phyloP scores from a whole-genome alignment of 1,140 invertebrate genomes.

The Trinorchestia longiramus region DNA sequence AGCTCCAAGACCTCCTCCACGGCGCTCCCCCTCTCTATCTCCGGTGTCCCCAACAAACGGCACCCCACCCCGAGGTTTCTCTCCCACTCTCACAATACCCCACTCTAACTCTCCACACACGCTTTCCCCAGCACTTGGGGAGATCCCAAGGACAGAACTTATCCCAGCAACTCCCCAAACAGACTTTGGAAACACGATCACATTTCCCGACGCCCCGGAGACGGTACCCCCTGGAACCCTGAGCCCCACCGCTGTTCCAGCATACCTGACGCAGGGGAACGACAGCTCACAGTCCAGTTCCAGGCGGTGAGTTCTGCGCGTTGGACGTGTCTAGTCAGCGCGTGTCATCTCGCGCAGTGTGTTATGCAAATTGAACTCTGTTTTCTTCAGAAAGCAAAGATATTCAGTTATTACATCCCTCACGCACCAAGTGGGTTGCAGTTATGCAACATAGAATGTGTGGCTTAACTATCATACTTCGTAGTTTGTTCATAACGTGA shows the following conservation, averaged over 20 bases:
- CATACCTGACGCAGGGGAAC: neutral
- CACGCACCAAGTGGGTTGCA: no score
- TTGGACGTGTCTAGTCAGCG: neutral
- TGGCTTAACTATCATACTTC: no score
- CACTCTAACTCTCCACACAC: neutral
- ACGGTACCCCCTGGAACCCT: neutral
- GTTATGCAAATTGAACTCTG: no score
- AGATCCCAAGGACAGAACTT: conserved; percentile 4
- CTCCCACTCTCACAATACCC: neutral
- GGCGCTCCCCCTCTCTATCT: neutral
- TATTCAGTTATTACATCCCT: no score
- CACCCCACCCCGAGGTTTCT: neutral
- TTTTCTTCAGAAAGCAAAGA: no score
- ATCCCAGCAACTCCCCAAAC: conserved; percentile 39
- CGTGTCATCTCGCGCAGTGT: neutral
- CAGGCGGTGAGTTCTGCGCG: neutral
- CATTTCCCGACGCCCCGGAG: neutral
- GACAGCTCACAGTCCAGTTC: neutral
- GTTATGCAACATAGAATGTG: no score
- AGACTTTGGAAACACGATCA: conserved; percentile 2
- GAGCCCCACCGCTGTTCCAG: neutral
- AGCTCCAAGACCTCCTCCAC: neutral
- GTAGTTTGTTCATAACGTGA: no score
- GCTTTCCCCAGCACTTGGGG: neutral
- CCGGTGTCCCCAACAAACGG: neutral